Base-by-base conservation (phyloP, 2,888 invertebrate species). In the Merodon equestris region DNA sequence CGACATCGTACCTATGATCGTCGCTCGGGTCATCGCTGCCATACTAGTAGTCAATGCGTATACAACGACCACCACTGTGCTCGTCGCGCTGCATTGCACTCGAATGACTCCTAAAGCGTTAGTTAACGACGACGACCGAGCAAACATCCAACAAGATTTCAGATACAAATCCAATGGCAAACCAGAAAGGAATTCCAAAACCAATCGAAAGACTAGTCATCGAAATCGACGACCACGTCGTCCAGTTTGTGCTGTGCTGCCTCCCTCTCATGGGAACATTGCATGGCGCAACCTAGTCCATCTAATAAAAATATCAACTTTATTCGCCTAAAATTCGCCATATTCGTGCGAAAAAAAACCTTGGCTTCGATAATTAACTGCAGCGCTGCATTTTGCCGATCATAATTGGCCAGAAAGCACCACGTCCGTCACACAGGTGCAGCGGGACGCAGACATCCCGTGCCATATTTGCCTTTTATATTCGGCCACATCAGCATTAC, bases 241-340 rank as follows among this genome's bases (percentile, higher is more conserved):
- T 27, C 70, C 54, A 66, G 67, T 77, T 61, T 58, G n/a, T n/a
- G 60, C 60, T 76, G 42, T 44, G 42, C 10, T 10, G 7, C 9
- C 1, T 44, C 34, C 9, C 42, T 56, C 36, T 53, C 61, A 68
- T 73, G 73, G 63, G 67, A 73, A 72, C 17, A 51, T 9, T n/a
- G 12, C 57, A 36, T 27, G 54, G 73, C 38, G 45, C 40, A 57
- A 51, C 68, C 68, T 51, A 45, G 44, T 27, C 47, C 27, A 7
- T 7, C 58, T 54, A 58, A 79, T 79, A 79, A 79, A 74, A 73
- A 64, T 74, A 68, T 68, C 63, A 64, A 79, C 68, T 74, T 79
- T 79, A 79, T 73, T 68, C 63, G 57, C 40, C 48, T 74, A 44
- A n/a, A 57, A 50, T 68, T 75, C 53, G 54, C 63, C 50, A 34